Evolutionary conservation across 2,888 invertebrate genomes (phyloP).

Genomic region (Trissolcus japonicus): DNA sequence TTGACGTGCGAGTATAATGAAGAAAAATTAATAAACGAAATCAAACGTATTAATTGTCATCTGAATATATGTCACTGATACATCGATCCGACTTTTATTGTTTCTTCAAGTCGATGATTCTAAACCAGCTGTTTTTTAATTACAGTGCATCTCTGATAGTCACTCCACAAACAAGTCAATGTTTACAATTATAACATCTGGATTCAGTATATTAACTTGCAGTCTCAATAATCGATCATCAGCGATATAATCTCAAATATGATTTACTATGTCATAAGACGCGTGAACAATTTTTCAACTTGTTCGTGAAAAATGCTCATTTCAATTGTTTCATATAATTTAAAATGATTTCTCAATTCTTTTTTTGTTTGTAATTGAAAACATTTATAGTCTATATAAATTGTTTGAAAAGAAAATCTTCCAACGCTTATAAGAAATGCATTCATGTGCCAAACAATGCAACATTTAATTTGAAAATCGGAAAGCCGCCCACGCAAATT

Average conservation of each 20-base stretch:
- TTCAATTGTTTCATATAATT: neutral
- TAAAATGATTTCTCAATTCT: neutral
- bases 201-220: neutral
- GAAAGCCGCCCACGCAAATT: constrained; percentile 36
- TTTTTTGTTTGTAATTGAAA: too few species aligned
- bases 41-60: constrained; percentile 27
- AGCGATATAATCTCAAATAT: neutral
- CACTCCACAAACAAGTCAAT: constrained; percentile 11
- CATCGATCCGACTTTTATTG: constrained; percentile 18
- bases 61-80: constrained; percentile 30
- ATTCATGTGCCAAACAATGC: constrained; percentile 5
- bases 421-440: too few species aligned
- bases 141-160: constrained; percentile 13
- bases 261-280: neutral
- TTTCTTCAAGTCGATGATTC: neutral
- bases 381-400: too few species aligned
- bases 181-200: constrained; percentile 8
- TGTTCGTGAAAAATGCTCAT: neutral
- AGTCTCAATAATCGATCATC: neutral
- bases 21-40: constrained; percentile 18
- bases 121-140: constrained; percentile 23
- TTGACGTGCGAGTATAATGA: neutral
- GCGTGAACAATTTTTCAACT: neutral
- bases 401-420: too few species aligned
- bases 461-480: constrained; percentile 31